These are phyloP conservation scores for Habrosyne pyritoides DNA, from an alignment of 2,888 invertebrate species.

Conservation along the genomic window DNA sequence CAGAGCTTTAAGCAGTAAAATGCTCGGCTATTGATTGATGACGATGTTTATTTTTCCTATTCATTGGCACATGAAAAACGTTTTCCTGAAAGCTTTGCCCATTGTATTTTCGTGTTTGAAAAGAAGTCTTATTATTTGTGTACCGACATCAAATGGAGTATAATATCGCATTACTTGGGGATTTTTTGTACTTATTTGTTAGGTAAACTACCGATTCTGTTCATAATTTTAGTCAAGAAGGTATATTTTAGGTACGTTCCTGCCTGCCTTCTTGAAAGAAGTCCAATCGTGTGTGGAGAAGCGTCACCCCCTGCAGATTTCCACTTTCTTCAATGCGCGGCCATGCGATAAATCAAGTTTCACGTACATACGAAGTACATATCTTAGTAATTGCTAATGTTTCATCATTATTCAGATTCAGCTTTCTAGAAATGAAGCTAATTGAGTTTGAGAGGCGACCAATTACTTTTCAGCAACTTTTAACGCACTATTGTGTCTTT, in stretches of 20 bases:
- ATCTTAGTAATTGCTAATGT: slow-evolving; percentile 35
- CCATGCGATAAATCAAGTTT: slow-evolving; percentile 66
- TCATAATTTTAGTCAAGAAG: background rate
- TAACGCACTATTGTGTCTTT: background rate
- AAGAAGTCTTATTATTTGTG: slow-evolving; percentile 3
- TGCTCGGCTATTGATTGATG: slow-evolving; percentile 8
- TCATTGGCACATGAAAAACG: slow-evolving; percentile 5
- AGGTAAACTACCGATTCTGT: background rate
- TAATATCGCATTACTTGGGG: background rate
- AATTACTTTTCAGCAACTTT: background rate
- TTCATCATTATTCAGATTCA: slow-evolving; percentile 24
- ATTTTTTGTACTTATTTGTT: background rate
- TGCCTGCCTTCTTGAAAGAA: background rate
- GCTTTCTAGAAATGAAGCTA: slow-evolving; percentile 34
- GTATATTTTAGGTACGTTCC: background rate
- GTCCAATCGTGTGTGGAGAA: slow-evolving; percentile 18
- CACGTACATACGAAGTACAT: slow-evolving; percentile 47
- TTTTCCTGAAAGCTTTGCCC: slow-evolving; percentile 7
- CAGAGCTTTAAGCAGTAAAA: slow-evolving; percentile 7
- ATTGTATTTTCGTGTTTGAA: slow-evolving; percentile 7
- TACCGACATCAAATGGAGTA: slow-evolving; percentile 5
- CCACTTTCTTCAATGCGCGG: slow-evolving; percentile 66
- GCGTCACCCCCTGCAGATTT: slow-evolving; percentile 51
- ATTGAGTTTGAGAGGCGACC: slow-evolving; percentile 5
- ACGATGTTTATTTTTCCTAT: slow-evolving; percentile 10